These are phyloP conservation scores for Harpalus rubripes DNA, from an alignment of 2,888 invertebrate species.

Conservation along the genomic window DNA sequence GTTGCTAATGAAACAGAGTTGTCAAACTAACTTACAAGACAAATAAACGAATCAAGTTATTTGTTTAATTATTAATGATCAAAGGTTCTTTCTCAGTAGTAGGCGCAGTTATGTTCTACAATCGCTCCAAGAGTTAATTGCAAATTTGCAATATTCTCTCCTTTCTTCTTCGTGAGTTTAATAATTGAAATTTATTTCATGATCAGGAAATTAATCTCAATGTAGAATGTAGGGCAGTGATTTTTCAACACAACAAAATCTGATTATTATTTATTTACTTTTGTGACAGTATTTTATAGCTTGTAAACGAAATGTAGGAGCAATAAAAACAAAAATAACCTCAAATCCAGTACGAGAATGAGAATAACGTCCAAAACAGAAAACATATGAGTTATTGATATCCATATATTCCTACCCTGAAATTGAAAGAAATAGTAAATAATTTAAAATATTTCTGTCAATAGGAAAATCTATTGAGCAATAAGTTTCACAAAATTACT, in stretches of 20 bases:
- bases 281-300: constrained; percentile 41
- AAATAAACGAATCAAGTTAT: constrained; percentile 52
- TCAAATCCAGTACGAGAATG: constrained; percentile 11
- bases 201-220: background rate
- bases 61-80: constrained; percentile 44
- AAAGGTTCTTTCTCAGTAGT: constrained; percentile 9
- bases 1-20: background rate
- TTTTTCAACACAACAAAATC: background rate
- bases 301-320: constrained; percentile 55
- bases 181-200: constrained; percentile 38
- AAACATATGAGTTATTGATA: constrained; percentile 50
- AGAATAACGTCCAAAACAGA: constrained; percentile 46
- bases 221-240: constrained; percentile 19
- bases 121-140: constrained; percentile 29
- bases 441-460: constrained; percentile 30
- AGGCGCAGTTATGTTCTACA: background rate
- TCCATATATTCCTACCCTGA: background rate
- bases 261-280: constrained; percentile 49
- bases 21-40: constrained; percentile 15
- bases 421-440: constrained; percentile 33
- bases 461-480: constrained; percentile 23
- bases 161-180: background rate
- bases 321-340: constrained; percentile 51
- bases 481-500: constrained; percentile 16
- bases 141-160: constrained; percentile 8